Percentiles rank a stretch among this genome's conserved stretches.
Conservation (phyloP, 2,113 vertebrate species). For the Romanogobio albipinnatus region DNA sequence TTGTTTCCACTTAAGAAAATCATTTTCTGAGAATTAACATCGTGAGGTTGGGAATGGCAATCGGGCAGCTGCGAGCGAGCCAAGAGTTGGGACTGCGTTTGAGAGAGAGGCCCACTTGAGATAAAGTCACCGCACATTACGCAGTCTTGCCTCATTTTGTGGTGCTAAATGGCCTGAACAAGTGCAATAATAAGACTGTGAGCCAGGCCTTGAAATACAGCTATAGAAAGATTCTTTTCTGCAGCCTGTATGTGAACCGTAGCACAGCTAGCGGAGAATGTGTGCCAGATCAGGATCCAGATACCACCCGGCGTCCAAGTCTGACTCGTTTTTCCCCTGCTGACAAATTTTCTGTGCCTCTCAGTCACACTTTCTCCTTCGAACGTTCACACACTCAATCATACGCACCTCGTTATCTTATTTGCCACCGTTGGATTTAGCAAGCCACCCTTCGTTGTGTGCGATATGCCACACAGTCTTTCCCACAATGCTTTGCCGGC, state of each 20-base stretch:
- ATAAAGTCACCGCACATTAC: slow-evolving; percentile 70
- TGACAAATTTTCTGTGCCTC: slow-evolving; percentile 69
- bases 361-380: slow-evolving; percentile 42
- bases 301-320: slow-evolving; percentile 70
- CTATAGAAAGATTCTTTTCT: slow-evolving; percentile 63
- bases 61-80: slow-evolving; percentile 61
- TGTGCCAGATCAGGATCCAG: slow-evolving; percentile 68
- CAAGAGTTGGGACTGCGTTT: slow-evolving; percentile 59
- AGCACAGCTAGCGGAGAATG: slow-evolving; percentile 62
- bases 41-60: slow-evolving; percentile 62
- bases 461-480: slow-evolving; percentile 41
- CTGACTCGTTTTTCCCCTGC: slow-evolving; percentile 65
- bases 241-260: slow-evolving; percentile 58
- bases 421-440: slow-evolving; percentile 60
- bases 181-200: slow-evolving; percentile 70
- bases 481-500: slow-evolving; percentile 68
- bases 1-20: slow-evolving; percentile 71
- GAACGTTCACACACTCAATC: slow-evolving; percentile 56
- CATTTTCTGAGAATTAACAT: slow-evolving; percentile 71
- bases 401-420: slow-evolving; percentile 72
- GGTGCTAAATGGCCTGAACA: slow-evolving; percentile 68
- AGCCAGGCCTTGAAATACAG: slow-evolving; percentile 49
- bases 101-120: slow-evolving; percentile 66
- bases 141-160: slow-evolving; percentile 67
- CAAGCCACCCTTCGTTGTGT: slow-evolving; percentile 2